Evolutionary conservation across 1,140 invertebrate species (phyloP).

Genomic region (Lepidurus arcticus): DNA sequence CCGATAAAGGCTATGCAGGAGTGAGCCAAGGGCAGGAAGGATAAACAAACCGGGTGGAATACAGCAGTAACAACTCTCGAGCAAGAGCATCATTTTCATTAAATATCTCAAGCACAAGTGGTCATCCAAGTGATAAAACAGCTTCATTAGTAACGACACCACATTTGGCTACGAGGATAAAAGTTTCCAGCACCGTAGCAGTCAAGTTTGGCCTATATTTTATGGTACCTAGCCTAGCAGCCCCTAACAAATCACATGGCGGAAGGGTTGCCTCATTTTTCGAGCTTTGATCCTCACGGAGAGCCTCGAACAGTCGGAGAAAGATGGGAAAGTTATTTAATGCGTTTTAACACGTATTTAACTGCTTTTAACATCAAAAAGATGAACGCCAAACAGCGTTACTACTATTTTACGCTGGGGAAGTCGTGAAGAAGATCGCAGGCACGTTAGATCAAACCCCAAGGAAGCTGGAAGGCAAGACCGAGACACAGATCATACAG

Average conservation of each 20-base stretch:
- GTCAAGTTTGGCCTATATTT: too few relatives aligned
- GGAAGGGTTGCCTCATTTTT: neutral
- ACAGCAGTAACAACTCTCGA: too few relatives aligned
- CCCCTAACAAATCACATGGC: neutral
- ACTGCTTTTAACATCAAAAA: slow-evolving; percentile 29
- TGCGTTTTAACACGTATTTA: slow-evolving; percentile 29
- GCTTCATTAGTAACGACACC: too few relatives aligned
- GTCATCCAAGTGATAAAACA: too few relatives aligned
- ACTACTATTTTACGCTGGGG: slow-evolving; percentile 34
- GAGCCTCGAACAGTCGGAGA: neutral
- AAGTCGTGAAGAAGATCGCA: slow-evolving; percentile 33
- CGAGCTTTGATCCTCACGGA: neutral
- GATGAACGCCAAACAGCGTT: slow-evolving; percentile 28
- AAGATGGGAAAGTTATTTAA: slow-evolving; percentile 31
- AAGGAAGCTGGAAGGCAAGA: neutral
- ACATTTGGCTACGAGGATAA: too few relatives aligned
- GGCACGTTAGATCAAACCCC: slow-evolving; percentile 23
- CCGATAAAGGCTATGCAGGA: too few relatives aligned
- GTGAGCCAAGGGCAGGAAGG: too few relatives aligned
- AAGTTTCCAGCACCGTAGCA: too few relatives aligned
- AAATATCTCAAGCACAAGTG: too few relatives aligned
- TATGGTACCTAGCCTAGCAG: too few relatives aligned
- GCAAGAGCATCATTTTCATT: too few relatives aligned
- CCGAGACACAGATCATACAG: neutral
- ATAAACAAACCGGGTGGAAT: too few relatives aligned